A percentile compares a stretch with the other conserved stretches of the same genome.
phyloP scores from a whole-genome alignment of 2,113 vertebrate genomes.

The Dromaius novaehollandiae region DNA sequence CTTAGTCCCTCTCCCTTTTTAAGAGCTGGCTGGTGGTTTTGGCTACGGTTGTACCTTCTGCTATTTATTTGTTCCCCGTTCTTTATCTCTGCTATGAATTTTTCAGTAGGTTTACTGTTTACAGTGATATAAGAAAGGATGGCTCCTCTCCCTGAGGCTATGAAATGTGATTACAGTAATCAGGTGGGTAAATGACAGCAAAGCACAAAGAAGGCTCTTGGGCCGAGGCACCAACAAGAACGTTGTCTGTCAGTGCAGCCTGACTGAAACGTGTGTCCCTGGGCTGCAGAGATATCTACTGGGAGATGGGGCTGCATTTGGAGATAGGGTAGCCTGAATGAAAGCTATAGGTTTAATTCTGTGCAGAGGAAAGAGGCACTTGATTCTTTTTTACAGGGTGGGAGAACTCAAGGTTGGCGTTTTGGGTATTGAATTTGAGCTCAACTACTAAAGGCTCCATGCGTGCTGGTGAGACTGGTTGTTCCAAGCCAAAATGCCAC shows the following conservation, averaged over 20 bases:
- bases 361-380: accelerated
- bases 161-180: background rate
- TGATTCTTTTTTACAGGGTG: background rate
- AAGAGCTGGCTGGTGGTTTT: background rate
- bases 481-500: background rate
- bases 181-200: background rate
- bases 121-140: background rate
- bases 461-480: background rate
- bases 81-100: background rate
- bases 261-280: background rate
- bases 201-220: background rate
- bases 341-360: accelerated
- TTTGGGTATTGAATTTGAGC: too few species aligned
- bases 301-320: background rate
- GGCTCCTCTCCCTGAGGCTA: background rate
- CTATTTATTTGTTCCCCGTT: background rate
- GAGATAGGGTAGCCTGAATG: too few species aligned
- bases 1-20: background rate
- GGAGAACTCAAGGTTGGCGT: background rate
- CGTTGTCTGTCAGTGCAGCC: background rate
- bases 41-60: background rate
- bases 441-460: background rate
- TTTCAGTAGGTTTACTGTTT: background rate
- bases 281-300: background rate
- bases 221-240: background rate